Evolutionary conservation across 2,888 invertebrate genomes (phyloP).

Genomic region (Poecilobothrus nobilitatus): DNA sequence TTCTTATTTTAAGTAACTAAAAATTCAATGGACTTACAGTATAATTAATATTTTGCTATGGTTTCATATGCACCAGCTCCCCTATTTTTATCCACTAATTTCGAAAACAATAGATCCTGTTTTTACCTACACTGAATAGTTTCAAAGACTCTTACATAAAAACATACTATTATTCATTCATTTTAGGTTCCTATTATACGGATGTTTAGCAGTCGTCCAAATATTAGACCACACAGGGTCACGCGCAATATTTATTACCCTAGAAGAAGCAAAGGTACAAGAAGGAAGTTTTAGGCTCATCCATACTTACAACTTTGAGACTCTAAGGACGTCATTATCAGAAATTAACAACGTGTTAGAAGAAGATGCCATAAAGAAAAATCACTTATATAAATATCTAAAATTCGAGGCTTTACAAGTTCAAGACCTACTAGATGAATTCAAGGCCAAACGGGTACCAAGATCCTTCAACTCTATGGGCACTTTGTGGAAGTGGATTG

Average conservation of each 20-base stretch:
- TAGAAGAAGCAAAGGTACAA: conserved; percentile 15
- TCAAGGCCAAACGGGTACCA: background rate
- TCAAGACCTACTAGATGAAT: background rate
- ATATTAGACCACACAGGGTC: background rate
- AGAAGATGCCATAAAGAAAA: background rate
- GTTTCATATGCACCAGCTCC: too few relatives aligned
- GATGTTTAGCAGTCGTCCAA: conserved; percentile 13
- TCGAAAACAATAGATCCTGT: too few relatives aligned
- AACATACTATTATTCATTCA: background rate
- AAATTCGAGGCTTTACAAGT: background rate
- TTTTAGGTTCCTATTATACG: conserved; percentile 9
- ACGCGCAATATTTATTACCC: conserved; percentile 14
- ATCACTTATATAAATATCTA: background rate
- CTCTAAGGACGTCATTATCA: conserved; percentile 9
- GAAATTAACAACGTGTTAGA: background rate
- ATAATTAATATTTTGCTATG: too few relatives aligned
- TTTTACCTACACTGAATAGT: too few relatives aligned
- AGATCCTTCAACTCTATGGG: background rate
- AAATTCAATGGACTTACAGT: too few relatives aligned
- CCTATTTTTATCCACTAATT: too few relatives aligned
- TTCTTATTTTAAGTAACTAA: too few relatives aligned
- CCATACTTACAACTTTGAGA: conserved; percentile 18
- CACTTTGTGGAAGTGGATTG: background rate
- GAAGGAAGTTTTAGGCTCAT: conserved; percentile 17
- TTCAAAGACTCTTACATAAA: too few relatives aligned